phyloP scores from a whole-genome alignment of 2,113 vertebrate genomes.

The Notechis scutatus region DNA sequence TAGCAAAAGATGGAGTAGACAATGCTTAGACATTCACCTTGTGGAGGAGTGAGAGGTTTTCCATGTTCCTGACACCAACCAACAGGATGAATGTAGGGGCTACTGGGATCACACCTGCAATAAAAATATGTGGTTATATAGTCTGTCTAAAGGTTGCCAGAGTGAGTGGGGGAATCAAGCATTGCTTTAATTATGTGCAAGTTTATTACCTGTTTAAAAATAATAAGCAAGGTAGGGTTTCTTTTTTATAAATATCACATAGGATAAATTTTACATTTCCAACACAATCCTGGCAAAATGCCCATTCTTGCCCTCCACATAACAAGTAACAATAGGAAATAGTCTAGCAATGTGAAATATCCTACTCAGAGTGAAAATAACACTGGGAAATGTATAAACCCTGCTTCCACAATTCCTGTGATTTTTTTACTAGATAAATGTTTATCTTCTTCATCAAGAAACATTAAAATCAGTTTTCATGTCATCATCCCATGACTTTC shows the following conservation, averaged over 20 bases:
- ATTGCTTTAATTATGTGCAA: background rate
- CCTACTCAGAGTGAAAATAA: background rate
- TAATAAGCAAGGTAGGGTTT: background rate
- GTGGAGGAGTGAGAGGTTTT: conserved; percentile 92
- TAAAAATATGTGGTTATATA: conserved; percentile 30
- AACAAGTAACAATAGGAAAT: background rate
- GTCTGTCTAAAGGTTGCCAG: background rate
- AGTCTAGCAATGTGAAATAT: background rate
- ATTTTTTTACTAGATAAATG: background rate
- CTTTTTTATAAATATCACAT: background rate
- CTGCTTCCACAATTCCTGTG: background rate
- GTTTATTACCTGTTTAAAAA: background rate
- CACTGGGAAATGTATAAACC: background rate
- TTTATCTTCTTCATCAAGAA: background rate
- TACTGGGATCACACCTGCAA: conserved; percentile 92
- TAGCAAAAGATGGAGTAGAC: background rate
- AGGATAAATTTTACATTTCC: background rate
- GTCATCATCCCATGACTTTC: background rate
- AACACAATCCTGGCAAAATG: background rate
- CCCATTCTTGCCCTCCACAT: background rate
- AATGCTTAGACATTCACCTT: conserved; percentile 75
- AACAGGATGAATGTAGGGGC: conserved; percentile 95
- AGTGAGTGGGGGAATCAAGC: background rate
- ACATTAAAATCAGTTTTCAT: background rate
- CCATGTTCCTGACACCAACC: conserved; percentile 95